These are phyloP conservation scores for Ellobius talpinus DNA, from an alignment of 2,113 vertebrate genomes.

Conservation along the genomic window DNA sequence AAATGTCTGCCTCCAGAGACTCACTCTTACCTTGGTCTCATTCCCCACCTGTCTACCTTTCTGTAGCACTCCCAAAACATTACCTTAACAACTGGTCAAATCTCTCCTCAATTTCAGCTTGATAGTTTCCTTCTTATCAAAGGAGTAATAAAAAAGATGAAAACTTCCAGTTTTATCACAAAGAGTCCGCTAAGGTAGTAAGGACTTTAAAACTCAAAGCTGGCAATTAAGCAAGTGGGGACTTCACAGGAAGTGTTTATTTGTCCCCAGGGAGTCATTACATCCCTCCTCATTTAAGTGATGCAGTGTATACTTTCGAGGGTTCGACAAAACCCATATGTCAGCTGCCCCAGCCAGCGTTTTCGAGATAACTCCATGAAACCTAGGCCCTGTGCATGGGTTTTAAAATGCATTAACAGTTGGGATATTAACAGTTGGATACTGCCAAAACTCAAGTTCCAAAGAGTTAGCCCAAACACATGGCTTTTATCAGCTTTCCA, in stretches of 20 bases:
- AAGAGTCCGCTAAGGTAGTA: constrained; percentile 61
- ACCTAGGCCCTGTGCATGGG: background rate
- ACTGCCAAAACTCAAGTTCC: constrained; percentile 62
- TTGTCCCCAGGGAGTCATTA: constrained; percentile 68
- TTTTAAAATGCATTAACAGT: constrained; percentile 49
- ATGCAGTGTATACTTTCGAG: constrained; percentile 42
- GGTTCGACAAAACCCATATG: constrained; percentile 48
- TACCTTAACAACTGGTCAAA: background rate
- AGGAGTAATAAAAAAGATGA: constrained; percentile 30
- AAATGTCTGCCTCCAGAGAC: background rate
- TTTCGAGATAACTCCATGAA: constrained; percentile 42
- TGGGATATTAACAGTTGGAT: constrained; percentile 36
- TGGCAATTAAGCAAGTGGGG: constrained; percentile 61
- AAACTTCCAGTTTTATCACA: constrained; percentile 49
- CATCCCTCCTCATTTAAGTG: constrained; percentile 12
- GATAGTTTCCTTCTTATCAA: background rate
- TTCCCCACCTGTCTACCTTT: background rate
- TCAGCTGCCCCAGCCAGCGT: background rate
- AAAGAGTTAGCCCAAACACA: constrained; percentile 50
- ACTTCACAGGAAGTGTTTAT: constrained; percentile 72
- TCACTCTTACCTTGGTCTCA: background rate
- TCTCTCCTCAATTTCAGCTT: constrained; percentile 6
- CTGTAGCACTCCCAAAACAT: background rate
- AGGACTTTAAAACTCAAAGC: constrained; percentile 50
- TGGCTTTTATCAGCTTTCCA: constrained; percentile 64